Evolutionary conservation across 2,113 vertebrate species (phyloP), one percentile per base, ranked within the genome.

Genomic region (Lathamus discolor): DNA sequence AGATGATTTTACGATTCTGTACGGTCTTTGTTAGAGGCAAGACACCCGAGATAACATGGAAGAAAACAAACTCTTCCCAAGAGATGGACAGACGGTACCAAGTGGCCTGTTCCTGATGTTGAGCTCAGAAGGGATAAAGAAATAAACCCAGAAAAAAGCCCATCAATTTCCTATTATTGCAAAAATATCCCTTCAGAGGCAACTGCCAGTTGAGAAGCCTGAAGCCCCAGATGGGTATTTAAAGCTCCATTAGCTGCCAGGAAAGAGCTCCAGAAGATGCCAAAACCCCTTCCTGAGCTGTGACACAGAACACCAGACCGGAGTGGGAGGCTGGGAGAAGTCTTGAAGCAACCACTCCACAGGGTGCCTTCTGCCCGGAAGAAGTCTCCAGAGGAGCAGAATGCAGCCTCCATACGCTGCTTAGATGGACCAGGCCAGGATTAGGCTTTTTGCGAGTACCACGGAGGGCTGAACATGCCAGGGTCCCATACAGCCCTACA

Each of bases 231-330:
- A 31, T 68, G 93, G 69, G 86, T 62, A 57, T 94, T 97, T 94
- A 92, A 94, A 28, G 64, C 39, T 96, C 88, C 90, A 88, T 95
- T 96, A 95, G 80, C 83, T 93, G 83, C 83, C 88, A 84, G 95
- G 90, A 94, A 90, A 14, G 52, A 85, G 82, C 87, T 95, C 41
- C 85, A 62, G 82, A 37, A 90, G 80, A 20, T 84, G 89, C 86
- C 95, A 94, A 96, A 91, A 31, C 8, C 76, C 80, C 28, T 72
- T 89, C 90, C 90, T 46, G 80, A 86, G 86, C 64, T 54, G 86
- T 24, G 75, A 66, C 67, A 76, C 0, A 2, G 14, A 69, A 17
- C 7, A 44, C 35, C 49, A 77, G 76, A 41, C 62, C 83, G 46
- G 68, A 76, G 81, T 1, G 6, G 49, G 66, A 79, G 14, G 63